Base-by-base conservation (phyloP, 2,888 invertebrate species). In the Iphiclides podalirius region DNA sequence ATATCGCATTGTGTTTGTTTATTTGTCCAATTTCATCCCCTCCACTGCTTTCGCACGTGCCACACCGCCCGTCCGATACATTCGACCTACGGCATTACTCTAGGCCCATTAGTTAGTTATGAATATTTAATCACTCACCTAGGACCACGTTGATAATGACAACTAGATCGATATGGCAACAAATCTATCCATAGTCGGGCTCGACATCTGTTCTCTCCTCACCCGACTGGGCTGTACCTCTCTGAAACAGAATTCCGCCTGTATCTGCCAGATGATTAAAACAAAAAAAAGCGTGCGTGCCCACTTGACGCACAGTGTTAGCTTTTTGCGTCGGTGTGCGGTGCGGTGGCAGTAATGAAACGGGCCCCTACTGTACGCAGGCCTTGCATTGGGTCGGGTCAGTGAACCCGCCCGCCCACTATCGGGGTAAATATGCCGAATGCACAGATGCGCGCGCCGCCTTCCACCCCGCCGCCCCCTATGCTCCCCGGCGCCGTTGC, bases 351-450 rank as follows among this genome's bases (percentile, higher is more conserved):
- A 79, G 75, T 83, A 80, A 83, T 83, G 83, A 79, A 81, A 79
- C 79, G 72, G 71, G 74, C 70, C 67, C 83, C 83, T 79, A 79
- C 81, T 49, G 80, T 81, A 63, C 82, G 81, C 80, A 79, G 77
- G 79, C 75, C 88, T 82, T 80, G 80, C 88, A 88, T 85, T 83
- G 86, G 86, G 82, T 84, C 85, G 85, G 82, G 87, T 85, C 85
- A 81, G 73, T 82, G 86, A 86, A 75, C 84, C 80, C 82, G 76
- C 79, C 83, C 86, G 83, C 82, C 84, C 82, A 80, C 83, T 79
- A 84, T 85, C 83, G 82, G 85, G 86, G 86, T 86, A 88, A 88
- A 88, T 87, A 87, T 86, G 86, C 87, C 87, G 86, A 87, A 86
- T 88, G 88, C 87, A 86, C 87, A 86, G 84, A 84, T 85, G 83